These are phyloP conservation scores for Ephydatia muelleri DNA, from an alignment of 37 sponge, comb jelly and placozoan genomes.

Conservation along the genomic window DNA sequence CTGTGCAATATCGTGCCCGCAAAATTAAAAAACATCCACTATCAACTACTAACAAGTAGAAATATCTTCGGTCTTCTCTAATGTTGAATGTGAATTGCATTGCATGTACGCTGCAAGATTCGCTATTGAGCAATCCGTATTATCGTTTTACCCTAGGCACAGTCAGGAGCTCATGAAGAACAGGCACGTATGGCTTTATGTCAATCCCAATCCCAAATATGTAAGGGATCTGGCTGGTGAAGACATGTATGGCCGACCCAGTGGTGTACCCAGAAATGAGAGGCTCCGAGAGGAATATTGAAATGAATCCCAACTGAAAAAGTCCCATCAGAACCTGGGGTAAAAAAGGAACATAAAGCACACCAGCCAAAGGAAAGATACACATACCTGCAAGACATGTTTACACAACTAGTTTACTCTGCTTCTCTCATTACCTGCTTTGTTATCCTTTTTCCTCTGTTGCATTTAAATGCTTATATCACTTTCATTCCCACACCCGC, in stretches of 20 bases:
- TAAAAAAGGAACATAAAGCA: neutral
- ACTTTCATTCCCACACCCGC: neutral
- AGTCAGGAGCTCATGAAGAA: neutral
- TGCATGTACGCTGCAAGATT: neutral
- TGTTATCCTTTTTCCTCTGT: too few relatives aligned
- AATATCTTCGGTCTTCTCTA: too few relatives aligned
- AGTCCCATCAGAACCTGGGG: constrained; percentile 53
- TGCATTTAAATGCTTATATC: too few relatives aligned
- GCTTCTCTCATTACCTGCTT: too few relatives aligned
- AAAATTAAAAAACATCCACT: too few relatives aligned
- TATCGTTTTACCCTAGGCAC: neutral
- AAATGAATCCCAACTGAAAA: constrained; percentile 68
- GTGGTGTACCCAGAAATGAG: constrained; percentile 80
- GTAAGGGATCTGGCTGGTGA: constrained; percentile 76
- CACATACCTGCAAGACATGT: neutral
- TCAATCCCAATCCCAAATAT: constrained; percentile 46
- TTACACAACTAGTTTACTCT: too few relatives aligned
- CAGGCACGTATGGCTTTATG: neutral
- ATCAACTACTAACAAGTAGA: too few relatives aligned
- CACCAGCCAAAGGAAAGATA: neutral
- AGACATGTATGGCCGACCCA: constrained; percentile 83
- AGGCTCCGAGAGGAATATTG: constrained; percentile 69
- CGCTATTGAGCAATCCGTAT: neutral
- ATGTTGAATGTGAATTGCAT: too few relatives aligned
- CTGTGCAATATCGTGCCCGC: too few relatives aligned